Evolutionary conservation across 64 coral and sea anemone species (phyloP), one percentile per base, ranked within the genome.

Genomic region (Actinia tenebrosa): DNA sequence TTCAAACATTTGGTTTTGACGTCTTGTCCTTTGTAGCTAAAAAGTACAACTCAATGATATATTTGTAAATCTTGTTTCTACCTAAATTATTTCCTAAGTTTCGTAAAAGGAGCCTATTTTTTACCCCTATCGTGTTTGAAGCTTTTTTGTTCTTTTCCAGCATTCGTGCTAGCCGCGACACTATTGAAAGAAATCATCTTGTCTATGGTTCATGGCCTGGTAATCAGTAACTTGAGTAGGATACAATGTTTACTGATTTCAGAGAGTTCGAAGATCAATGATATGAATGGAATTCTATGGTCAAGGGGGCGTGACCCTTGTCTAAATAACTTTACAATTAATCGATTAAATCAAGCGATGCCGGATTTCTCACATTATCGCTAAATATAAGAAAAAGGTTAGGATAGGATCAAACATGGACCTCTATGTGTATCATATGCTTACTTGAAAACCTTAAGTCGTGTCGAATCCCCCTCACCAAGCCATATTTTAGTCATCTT

Each of bases 361-460:
- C 69, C 69, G 69, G 69, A 75, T 30, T 75, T 75, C 69, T 75
- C 69, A 75, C 69, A 75, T 75, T 75, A 75, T 75, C 69, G 42
- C 69, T 75, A 30, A 42, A 7, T 42, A 75, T 37, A 15, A 42
- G 25, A 42, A 42, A 75, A 75, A 75, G 26, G 69, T 75, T 75
- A 42, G 69, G n/a, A 75, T 30, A 1, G 25, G 69, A 75, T 75
- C n/a, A 75, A 42, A 9, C n/a, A 13, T 75, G n/a, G 10, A 13
- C 5, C 69, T 69, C 69, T 30, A 1, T 26, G 42, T 15, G 26
- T 75, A 75, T 71, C 22, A 71, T 30, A 42, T 75, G 10, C 20
- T 26, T 27, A 16, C 8, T 25, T 30, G 2, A 10, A 75, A 42
- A 26, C 25, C 25, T 42, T 26, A 23, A n/a, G 63, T 16, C 69